Evolutionary conservation across 1,140 invertebrate species (phyloP), one percentile per base, ranked within the genome.

Genomic region (Solen grandis): DNA sequence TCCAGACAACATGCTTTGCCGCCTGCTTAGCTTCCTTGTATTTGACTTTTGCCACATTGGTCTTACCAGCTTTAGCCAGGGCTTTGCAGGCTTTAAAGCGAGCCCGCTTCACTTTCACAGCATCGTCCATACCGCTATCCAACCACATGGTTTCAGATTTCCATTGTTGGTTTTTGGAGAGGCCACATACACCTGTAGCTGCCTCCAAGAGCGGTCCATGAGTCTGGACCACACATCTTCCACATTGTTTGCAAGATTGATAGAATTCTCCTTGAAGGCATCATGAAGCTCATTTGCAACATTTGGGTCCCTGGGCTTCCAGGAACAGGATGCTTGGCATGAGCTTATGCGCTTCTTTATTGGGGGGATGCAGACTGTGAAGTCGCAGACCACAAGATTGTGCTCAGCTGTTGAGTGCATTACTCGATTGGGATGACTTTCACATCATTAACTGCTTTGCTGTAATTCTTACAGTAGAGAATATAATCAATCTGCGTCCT

Each of bases 141-240:
- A 41, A 70, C 68, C 46, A 70, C 68, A 41, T 54, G 41, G 68
- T 55, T 29, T 70, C 68, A 13, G n/a, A 13, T 36, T 27, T 70
- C 68, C 68, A 70, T 33, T 68, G 65, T 35, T 68, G 65, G 65
- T 70, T 70, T 70, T 33, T 70, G n/a, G 68, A 54, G n/a, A 55
- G 41, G 27, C 46, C 46, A 54, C 68, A 52, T 29, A 70, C 68
- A 29, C 55, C 46, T 27, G 22, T 29, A 8, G 68, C 68, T 70
- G 46, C 27, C 31, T 55, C 50, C 5, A 70, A 27, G 16, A 50
- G 19, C 46, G 46, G 50, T 31, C 27, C 36, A 35, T 70, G 13
- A 70, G 29, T 31, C 16, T 70, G 13, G 27, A 16, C 68, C 68
- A 70, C 27, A 54, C 50, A 52, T 54, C 68, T 54, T 55, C 68